phyloP scores from a whole-genome alignment of 2,797 vertebrate genomes.

The Siniperca scherzeri region DNA sequence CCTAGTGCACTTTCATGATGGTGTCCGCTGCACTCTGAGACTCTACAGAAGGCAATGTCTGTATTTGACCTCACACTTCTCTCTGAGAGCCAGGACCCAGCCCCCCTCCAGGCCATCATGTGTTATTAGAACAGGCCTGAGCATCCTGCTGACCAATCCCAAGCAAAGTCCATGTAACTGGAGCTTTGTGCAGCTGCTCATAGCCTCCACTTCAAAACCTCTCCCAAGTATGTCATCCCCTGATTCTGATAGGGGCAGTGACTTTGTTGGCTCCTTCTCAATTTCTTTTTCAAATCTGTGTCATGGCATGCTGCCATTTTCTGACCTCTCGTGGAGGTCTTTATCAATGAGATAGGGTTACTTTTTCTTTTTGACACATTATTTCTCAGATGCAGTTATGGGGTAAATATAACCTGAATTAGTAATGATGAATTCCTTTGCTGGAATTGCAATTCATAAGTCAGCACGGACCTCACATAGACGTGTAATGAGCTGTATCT shows the following conservation, averaged over 20 bases:
- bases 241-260: constrained; percentile 50
- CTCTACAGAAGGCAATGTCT: constrained; percentile 78
- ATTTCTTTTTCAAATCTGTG: constrained; percentile 75
- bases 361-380: constrained; percentile 15
- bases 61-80: constrained; percentile 85
- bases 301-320: constrained; percentile 70
- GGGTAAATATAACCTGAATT: not conserved
- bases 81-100: constrained; percentile 63
- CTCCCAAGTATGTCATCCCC: constrained; percentile 80
- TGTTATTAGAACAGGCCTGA: constrained; percentile 64
- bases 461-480: not conserved
- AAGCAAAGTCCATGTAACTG: constrained; percentile 77
- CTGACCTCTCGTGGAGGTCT: constrained; percentile 61
- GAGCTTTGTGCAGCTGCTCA: constrained; percentile 90
- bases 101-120: constrained; percentile 58
- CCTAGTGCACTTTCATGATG: constrained; percentile 87
- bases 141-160: constrained; percentile 86
- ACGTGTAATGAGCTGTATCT: not conserved
- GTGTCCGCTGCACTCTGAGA: constrained; percentile 91
- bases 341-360: constrained; percentile 26
- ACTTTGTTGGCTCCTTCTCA: constrained; percentile 65
- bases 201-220: constrained; percentile 62
- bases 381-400: not conserved
- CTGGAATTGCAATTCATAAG: not conserved
- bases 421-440: not conserved